Conservation (phyloP, 2,888 invertebrate genomes). For the Agrotis puta region DNA sequence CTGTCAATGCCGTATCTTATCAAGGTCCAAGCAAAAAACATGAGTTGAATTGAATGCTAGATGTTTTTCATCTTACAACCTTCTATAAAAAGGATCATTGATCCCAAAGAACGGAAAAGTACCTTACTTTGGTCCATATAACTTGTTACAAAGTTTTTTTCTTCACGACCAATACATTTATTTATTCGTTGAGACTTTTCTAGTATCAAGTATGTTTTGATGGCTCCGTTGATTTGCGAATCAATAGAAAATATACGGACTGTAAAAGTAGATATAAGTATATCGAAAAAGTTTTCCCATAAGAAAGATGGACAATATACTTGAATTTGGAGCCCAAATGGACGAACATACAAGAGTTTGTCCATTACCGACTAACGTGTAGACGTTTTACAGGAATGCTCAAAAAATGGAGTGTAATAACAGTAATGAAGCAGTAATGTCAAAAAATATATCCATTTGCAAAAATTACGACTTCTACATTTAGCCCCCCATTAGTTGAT, state of each 20-base stretch:
- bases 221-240: slow-evolving; percentile 28
- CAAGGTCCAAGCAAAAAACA: slow-evolving; percentile 41
- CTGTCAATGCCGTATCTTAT: slow-evolving; percentile 31
- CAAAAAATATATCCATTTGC: too few relatives aligned
- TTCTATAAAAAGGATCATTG: slow-evolving; percentile 51
- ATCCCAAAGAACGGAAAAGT: slow-evolving; percentile 46
- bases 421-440: too few relatives aligned
- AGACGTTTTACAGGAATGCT: neutral
- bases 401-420: neutral
- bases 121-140: slow-evolving; percentile 35
- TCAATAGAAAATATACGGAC: slow-evolving; percentile 25
- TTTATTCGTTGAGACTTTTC: slow-evolving; percentile 31
- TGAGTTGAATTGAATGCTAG: slow-evolving; percentile 47
- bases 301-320: neutral
- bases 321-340: neutral
- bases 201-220: slow-evolving; percentile 33
- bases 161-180: slow-evolving; percentile 32
- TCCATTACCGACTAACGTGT: neutral
- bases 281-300: slow-evolving; percentile 18
- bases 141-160: slow-evolving; percentile 40
- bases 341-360: neutral
- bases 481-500: neutral
- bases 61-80: slow-evolving; percentile 47
- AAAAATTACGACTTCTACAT: neutral
- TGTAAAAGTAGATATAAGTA: neutral